A percentile compares a stretch with the other conserved stretches of the same genome.
Conservation (phyloP, 2,113 vertebrate species). For the Macrotis lagotis region DNA sequence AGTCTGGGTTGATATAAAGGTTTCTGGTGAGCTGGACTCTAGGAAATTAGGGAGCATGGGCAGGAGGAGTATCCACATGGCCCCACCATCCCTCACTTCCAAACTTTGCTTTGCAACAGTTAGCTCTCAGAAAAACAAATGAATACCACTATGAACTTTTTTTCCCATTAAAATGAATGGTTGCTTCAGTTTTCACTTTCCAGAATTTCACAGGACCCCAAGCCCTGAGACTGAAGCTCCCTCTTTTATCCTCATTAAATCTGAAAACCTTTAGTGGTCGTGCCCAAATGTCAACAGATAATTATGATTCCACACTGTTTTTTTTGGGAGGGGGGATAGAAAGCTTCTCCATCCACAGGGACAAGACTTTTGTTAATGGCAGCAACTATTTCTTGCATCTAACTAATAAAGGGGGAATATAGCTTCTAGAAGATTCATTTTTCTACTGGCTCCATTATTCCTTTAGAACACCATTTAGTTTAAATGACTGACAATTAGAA, state of each 20-base stretch:
- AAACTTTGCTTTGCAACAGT: no score
- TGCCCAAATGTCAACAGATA: not conserved
- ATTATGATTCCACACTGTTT: not conserved
- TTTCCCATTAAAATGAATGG: not conserved
- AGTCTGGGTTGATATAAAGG: no score
- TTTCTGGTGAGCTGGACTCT: not conserved
- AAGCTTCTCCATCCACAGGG: not conserved
- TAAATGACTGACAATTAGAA: not conserved
- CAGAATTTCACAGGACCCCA: not conserved
- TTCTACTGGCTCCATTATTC: not conserved
- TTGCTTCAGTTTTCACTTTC: not conserved
- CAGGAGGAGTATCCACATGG: not conserved
- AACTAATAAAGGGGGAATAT: not conserved
- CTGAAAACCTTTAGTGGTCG: not conserved
- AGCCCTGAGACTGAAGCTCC: not conserved
- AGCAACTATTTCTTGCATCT: not conserved
- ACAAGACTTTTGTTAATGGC: not conserved
- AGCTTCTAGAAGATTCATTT: constrained; percentile 3
- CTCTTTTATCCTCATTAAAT: not conserved
- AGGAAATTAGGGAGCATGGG: not conserved
- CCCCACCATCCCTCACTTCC: not conserved
- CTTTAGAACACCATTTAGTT: not conserved
- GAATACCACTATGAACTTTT: not conserved
- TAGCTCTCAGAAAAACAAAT: not conserved
- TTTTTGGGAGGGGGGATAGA: no score